These are phyloP conservation scores for Ptychoptera contaminata DNA, from an alignment of 2,888 invertebrate species.

Conservation along the genomic window DNA sequence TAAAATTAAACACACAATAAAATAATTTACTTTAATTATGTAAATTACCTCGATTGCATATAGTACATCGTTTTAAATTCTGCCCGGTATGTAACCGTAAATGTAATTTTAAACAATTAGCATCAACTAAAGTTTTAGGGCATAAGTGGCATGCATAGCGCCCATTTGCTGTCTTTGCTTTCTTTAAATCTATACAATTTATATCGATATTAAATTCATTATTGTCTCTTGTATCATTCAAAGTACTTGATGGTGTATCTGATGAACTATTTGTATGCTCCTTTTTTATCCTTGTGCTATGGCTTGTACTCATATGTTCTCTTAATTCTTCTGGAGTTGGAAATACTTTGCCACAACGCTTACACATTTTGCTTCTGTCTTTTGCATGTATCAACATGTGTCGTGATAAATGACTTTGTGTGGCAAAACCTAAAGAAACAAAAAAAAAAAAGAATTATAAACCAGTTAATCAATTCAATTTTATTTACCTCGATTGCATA, in stretches of 20 bases:
- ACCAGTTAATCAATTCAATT: neutral
- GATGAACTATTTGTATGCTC: neutral
- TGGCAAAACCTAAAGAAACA: conserved; percentile 8
- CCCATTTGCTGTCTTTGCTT: conserved; percentile 4
- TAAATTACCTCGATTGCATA: conserved; percentile 9
- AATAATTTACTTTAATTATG: no score
- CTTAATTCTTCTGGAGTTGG: neutral
- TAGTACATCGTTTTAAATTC: conserved; percentile 9
- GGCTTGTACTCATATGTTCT: neutral
- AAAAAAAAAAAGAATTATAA: neutral
- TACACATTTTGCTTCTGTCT: neutral
- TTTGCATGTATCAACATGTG: conserved; percentile 7
- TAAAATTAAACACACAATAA: no score
- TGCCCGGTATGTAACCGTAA: conserved; percentile 9
- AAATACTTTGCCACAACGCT: neutral
- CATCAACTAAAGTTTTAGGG: conserved; percentile 9
- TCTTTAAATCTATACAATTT: neutral
- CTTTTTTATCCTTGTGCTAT: neutral
- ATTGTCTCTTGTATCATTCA: neutral
- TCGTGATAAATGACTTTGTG: conserved; percentile 9
- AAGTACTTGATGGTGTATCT: neutral
- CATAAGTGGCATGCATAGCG: conserved; percentile 9
- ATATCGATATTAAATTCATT: neutral
- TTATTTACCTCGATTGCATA: conserved; percentile 8
- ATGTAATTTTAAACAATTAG: conserved; percentile 9